Evolutionary conservation across 2,113 vertebrate genomes (phyloP).

Genomic region (Alces alces): DNA sequence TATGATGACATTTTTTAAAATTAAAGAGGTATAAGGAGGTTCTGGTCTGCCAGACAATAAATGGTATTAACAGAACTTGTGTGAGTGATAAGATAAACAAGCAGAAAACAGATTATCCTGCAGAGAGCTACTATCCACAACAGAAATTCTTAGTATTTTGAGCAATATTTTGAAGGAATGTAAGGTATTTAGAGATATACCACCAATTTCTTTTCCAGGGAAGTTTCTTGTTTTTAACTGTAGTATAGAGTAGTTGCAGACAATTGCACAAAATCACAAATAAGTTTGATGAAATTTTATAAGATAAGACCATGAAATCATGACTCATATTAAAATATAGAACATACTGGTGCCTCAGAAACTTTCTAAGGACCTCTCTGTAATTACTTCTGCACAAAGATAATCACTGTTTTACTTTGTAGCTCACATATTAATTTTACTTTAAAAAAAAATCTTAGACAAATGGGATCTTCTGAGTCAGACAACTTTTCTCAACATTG

Average conservation of each 20-base stretch:
- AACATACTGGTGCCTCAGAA: background rate
- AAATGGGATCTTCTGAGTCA: background rate
- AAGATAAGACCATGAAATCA: background rate
- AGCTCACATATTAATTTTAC: background rate
- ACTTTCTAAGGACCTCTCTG: background rate
- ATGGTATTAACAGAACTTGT: background rate
- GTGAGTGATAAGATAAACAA: background rate
- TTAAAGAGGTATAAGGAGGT: background rate
- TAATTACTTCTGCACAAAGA: background rate
- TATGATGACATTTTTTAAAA: background rate
- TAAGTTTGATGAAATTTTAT: background rate
- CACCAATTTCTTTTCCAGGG: background rate
- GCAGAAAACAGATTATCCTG: background rate
- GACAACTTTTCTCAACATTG: background rate
- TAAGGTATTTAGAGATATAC: background rate
- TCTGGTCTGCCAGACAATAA: background rate
- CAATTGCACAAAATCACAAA: background rate
- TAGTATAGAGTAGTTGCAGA: background rate
- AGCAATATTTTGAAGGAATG: background rate
- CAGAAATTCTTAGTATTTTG: background rate
- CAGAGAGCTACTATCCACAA: background rate
- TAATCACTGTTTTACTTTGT: background rate
- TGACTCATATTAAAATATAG: background rate
- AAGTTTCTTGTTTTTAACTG: background rate
- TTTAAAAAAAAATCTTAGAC: background rate